Conservation (phyloP, 2,113 vertebrate species). For the Cricetomys ansorgei region DNA sequence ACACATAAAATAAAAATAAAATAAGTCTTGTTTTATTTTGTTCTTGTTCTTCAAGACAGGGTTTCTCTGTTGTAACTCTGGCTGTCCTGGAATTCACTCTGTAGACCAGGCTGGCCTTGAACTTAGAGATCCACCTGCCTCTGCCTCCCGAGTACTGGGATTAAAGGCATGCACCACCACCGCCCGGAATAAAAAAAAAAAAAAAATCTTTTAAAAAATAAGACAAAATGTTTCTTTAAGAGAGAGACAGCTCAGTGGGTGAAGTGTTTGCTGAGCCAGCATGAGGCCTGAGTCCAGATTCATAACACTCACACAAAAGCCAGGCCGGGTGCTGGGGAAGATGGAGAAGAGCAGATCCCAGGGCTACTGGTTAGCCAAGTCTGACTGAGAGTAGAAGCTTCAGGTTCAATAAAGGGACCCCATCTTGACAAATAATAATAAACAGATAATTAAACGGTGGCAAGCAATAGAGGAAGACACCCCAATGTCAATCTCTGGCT, state of each 20-base stretch:
- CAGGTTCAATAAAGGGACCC: background rate
- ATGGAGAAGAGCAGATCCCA: background rate
- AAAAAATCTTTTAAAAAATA: background rate
- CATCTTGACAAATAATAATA: background rate
- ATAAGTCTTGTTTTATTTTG: background rate
- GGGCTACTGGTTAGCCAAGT: background rate
- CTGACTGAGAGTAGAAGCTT: background rate
- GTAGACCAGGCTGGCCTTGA: background rate
- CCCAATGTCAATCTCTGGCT: no score
- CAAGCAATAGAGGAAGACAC: background rate
- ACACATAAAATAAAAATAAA: background rate
- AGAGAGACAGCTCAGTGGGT: background rate
- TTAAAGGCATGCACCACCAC: background rate
- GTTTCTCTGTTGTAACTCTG: background rate
- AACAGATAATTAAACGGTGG: background rate
- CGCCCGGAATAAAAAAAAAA: background rate
- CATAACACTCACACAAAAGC: no score
- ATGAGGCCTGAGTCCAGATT: no score
- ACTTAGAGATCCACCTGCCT: background rate
- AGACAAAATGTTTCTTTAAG: background rate
- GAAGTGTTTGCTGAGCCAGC: background rate
- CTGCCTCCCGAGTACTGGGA: background rate
- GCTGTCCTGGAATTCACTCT: background rate
- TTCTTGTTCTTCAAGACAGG: background rate
- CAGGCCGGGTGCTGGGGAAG: background rate